phyloP scores from a whole-genome alignment of 2,797 vertebrate genomes.

The Chiroxiphia lanceolata region DNA sequence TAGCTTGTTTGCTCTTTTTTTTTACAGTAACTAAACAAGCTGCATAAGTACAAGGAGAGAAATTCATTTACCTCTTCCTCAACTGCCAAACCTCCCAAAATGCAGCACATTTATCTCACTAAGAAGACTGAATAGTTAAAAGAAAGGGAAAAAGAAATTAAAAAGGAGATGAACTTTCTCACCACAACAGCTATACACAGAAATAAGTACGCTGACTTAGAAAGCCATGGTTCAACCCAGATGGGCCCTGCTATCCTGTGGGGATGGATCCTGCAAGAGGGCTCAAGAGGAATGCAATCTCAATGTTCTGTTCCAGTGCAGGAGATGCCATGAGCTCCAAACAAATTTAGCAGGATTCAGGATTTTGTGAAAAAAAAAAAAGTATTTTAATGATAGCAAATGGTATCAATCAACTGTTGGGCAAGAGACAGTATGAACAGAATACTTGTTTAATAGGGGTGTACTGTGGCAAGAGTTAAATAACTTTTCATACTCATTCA shows the following conservation, averaged over 20 bases:
- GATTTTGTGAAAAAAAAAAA: not conserved
- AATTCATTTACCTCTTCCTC: not conserved
- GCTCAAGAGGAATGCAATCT: not conserved
- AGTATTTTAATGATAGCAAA: not conserved
- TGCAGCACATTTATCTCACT: not conserved
- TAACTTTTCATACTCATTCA: not conserved
- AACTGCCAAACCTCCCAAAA: not conserved
- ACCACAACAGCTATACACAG: not conserved
- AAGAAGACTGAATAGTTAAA: not conserved
- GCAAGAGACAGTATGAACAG: not conserved
- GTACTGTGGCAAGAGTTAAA: not conserved
- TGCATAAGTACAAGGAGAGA: not conserved
- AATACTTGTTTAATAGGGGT: not conserved
- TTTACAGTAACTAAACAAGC: not conserved
- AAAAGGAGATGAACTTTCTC: not conserved
- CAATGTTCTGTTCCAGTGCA: not conserved
- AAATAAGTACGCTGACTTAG: not conserved
- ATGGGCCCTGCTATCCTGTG: accelerated
- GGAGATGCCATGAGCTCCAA: not conserved
- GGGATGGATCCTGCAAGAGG: not conserved
- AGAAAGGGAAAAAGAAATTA: not conserved
- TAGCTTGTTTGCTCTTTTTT: not conserved
- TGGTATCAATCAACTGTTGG: not conserved
- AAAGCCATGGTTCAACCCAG: not conserved
- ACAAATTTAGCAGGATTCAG: not conserved